These are phyloP conservation scores for Eupithecia abbreviata DNA, from an alignment of 2,888 invertebrate species.

Conservation along the genomic window DNA sequence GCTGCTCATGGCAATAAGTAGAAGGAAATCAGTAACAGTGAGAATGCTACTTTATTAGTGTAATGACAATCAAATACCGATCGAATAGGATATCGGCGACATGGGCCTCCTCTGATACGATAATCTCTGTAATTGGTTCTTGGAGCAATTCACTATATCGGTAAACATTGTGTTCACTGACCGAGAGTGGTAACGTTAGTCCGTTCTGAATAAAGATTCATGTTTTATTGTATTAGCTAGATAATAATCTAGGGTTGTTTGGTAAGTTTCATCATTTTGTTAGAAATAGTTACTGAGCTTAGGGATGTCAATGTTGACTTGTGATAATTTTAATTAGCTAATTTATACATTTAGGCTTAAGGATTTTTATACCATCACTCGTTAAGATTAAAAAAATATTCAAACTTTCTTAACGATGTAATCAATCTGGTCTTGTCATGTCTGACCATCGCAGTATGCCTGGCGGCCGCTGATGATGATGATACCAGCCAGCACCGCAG, in stretches of 20 bases:
- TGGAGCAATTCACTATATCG: neutral
- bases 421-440: neutral
- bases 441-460: neutral
- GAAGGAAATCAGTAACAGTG: neutral
- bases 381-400: neutral
- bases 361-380: too few relatives aligned
- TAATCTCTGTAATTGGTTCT: neutral
- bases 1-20: neutral
- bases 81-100: neutral
- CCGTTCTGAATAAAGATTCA: neutral
- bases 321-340: too few relatives aligned
- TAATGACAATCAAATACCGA: neutral
- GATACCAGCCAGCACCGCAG: neutral
- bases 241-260: neutral
- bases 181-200: neutral
- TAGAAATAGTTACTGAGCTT: neutral
- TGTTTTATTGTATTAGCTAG: neutral
- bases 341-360: too few relatives aligned
- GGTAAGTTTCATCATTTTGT: neutral
- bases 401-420: neutral
- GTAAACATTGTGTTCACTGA: neutral
- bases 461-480: conserved; percentile 8
- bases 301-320: neutral
- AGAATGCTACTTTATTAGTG: neutral
- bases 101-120: neutral